A percentile compares a stretch with the other conserved stretches of the same genome.
Conservation (phyloP, 2,113 vertebrate species). For the Gymnorhina tibicen region DNA sequence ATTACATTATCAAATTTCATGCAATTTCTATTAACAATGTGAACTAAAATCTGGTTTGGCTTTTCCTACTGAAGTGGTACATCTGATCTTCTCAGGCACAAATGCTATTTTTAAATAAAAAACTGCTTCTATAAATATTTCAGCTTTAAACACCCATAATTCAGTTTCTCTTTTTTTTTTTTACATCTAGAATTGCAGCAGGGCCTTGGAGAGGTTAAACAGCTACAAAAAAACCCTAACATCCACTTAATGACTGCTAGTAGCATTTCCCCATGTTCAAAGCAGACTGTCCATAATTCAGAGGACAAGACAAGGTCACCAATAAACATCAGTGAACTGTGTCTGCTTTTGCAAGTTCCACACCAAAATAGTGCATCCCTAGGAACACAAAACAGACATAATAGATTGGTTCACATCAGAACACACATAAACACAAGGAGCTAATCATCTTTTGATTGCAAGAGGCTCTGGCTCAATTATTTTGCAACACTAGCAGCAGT, state of each 20-base stretch:
- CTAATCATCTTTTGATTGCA: slow-evolving; percentile 40
- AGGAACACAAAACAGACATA: slow-evolving; percentile 46
- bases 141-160: slow-evolving; percentile 59
- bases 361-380: slow-evolving; percentile 59
- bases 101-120: slow-evolving; percentile 63
- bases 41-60: slow-evolving; percentile 49
- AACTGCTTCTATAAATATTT: slow-evolving; percentile 70
- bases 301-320: slow-evolving; percentile 67
- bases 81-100: slow-evolving; percentile 59
- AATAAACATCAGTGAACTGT: slow-evolving; percentile 57
- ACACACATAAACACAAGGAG: slow-evolving; percentile 15
- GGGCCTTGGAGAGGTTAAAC: slow-evolving; percentile 31
- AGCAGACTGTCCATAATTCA: slow-evolving; percentile 44
- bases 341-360: slow-evolving; percentile 51
- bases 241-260: background rate
- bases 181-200: slow-evolving; percentile 25
- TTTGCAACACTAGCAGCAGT: background rate
- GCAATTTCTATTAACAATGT: slow-evolving; percentile 40
- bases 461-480: slow-evolving; percentile 43
- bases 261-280: slow-evolving; percentile 29
- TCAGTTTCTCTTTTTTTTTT: slow-evolving; percentile 23
- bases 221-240: background rate
- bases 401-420: slow-evolving; percentile 43
- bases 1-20: slow-evolving; percentile 1
- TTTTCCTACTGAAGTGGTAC: slow-evolving; percentile 51